Evolutionary conservation across 2,888 invertebrate species (phyloP).

Genomic region (Oligia latruncula): DNA sequence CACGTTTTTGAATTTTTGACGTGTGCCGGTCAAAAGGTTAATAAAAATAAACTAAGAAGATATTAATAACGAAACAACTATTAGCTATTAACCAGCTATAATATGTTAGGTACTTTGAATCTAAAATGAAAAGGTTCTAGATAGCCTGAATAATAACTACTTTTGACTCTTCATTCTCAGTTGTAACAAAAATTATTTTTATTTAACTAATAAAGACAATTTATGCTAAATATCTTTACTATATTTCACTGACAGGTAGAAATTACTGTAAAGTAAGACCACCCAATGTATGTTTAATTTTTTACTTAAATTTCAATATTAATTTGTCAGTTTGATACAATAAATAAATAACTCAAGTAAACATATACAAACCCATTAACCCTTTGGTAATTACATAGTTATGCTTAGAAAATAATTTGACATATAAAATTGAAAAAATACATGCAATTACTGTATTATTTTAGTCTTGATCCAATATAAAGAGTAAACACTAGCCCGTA

Average conservation of each 20-base stretch:
- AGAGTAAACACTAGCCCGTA: conserved; percentile 33
- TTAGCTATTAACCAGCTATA: neutral
- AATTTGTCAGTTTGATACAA: neutral
- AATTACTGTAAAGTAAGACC: neutral
- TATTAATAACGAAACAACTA: neutral
- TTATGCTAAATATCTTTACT: conserved; percentile 19
- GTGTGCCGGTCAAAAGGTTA: no score
- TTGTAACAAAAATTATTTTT: neutral
- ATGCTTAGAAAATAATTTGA: conserved; percentile 20
- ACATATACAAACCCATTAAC: conserved; percentile 5
- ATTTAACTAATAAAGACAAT: neutral
- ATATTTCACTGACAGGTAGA: neutral
- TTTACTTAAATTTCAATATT: neutral
- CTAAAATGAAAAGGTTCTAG: conserved; percentile 1
- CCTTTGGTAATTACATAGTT: conserved; percentile 24
- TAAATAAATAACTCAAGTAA: conserved; percentile 23
- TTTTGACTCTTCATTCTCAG: neutral
- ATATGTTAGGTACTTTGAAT: conserved; percentile 3
- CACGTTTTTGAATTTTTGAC: no score
- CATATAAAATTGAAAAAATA: conserved; percentile 41
- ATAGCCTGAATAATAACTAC: neutral
- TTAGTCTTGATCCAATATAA: conserved; percentile 14
- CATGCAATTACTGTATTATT: conserved; percentile 17
- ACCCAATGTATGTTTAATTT: neutral
- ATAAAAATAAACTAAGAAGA: neutral